Base-by-base conservation (phyloP, 2,113 vertebrate genomes). In the Neolamprologus brichardi region DNA sequence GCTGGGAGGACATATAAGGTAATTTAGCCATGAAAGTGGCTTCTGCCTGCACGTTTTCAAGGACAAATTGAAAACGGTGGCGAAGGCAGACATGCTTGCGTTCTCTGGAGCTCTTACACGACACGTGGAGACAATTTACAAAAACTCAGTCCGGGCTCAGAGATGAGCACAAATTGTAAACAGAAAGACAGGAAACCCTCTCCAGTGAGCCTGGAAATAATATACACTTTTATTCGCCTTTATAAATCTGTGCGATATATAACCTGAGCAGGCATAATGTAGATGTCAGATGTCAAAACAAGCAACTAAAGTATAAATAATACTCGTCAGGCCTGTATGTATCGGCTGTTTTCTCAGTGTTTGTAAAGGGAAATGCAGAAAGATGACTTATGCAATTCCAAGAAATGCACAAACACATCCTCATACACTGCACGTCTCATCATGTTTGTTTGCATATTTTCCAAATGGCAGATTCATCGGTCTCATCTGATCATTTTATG, bases 121-220 rank as follows among this genome's bases (percentile, higher is more conserved):
- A 92, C 90, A 93, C 20, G 25, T 90, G 92, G 53, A 82, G 81
- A 84, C 30, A 17, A 84, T 91, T 90, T 89, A 4, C 44, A 83
- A 17, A 70, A 79, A 64, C 49, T 52, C 32, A 81, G 14, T 32
- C 4, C 3, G 32, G 60, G 6, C 54, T 53, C 82, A 60, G 46
- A 34, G 75, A 83, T 0, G 1, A 79, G 30, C 54, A 17, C 39
- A 84, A 89, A 85, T 89, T 34, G 46, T 60, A 80, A 88, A 82
- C 53, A 44, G 32, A 58, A 8, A 70, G 32, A 23, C 80, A 9
- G 81, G 81, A 89, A 88, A 58, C 41, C 5, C 51, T 39, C 7
- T 25, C 0, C 51, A 70, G 54, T 53, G 28, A 39, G n/a, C 23
- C 56, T 79, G 32, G 53, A 23, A 32, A 23, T 34, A 86, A 32